These are phyloP conservation scores for Drosophila pandora DNA, from an alignment of 1,140 invertebrate species.

Conservation along the genomic window DNA sequence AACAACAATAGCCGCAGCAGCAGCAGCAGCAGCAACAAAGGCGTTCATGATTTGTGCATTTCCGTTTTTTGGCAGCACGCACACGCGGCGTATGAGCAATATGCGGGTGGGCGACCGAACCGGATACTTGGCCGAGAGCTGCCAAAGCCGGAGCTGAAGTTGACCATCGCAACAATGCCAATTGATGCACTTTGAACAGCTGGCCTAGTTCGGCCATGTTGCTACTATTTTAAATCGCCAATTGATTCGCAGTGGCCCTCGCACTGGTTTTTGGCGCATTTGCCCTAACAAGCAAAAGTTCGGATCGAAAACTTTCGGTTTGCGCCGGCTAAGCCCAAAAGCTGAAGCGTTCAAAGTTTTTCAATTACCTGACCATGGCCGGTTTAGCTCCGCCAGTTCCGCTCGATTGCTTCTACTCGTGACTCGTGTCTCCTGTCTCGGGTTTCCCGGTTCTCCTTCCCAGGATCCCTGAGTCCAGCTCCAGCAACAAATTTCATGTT, in stretches of 20 bases:
- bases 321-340: slow-evolving; percentile 38
- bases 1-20: slow-evolving; percentile 14
- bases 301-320: slow-evolving; percentile 47
- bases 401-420: slow-evolving; percentile 31
- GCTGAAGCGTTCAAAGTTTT: slow-evolving; percentile 66
- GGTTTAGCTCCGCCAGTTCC: slow-evolving; percentile 1
- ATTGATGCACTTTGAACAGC: slow-evolving; percentile 42
- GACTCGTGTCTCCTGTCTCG: slow-evolving; percentile 11
- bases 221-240: slow-evolving; percentile 47
- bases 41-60: slow-evolving; percentile 73
- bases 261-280: slow-evolving; percentile 42
- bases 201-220: slow-evolving; percentile 51
- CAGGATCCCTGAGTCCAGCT: slow-evolving; percentile 1
- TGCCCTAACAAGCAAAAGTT: slow-evolving; percentile 60
- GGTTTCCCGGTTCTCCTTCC: slow-evolving; percentile 2
- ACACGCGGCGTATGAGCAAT: slow-evolving; percentile 10
- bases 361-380: slow-evolving; percentile 70
- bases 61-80: slow-evolving; percentile 55
- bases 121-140: slow-evolving; percentile 17
- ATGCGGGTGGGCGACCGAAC: slow-evolving; percentile 4
- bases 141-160: slow-evolving; percentile 3
- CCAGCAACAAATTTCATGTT: slow-evolving; percentile 47
- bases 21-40: slow-evolving; percentile 34
- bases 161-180: slow-evolving; percentile 31
- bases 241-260: slow-evolving; percentile 59